Conservation (phyloP, 2,113 vertebrate species). For the Mandrillus leucophaeus region DNA sequence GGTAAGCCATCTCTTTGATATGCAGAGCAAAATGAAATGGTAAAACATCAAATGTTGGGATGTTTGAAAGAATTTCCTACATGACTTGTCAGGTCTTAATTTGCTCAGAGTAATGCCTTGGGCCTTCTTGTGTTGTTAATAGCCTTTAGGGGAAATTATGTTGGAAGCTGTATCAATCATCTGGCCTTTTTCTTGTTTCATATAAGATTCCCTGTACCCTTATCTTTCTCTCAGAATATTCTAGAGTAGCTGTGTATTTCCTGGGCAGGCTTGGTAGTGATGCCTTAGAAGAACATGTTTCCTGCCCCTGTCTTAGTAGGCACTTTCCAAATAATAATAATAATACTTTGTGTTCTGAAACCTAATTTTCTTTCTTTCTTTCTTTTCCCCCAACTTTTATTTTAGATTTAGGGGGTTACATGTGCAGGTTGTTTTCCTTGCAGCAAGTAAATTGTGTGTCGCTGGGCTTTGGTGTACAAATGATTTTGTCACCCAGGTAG, state of each 20-base stretch:
- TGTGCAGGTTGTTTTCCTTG: too few relatives aligned
- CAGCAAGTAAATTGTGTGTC: too few relatives aligned
- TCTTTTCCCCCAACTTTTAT: too few relatives aligned
- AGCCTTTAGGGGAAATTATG: neutral
- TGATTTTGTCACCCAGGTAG: too few relatives aligned
- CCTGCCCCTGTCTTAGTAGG: neutral
- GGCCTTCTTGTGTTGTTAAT: neutral
- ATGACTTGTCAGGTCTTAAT: constrained; percentile 45
- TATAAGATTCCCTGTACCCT: neutral
- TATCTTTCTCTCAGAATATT: neutral
- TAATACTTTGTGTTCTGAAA: neutral
- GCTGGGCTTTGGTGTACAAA: too few relatives aligned
- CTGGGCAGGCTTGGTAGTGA: neutral
- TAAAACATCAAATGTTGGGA: constrained; percentile 57
- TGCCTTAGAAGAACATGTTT: neutral
- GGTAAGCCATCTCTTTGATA: constrained; percentile 52
- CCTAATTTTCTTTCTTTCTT: constrained; percentile 8
- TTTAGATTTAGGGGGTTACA: too few relatives aligned
- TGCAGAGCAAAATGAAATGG: constrained; percentile 63
- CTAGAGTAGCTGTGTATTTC: neutral
- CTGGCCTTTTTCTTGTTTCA: neutral
- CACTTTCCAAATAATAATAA: neutral
- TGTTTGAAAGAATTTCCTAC: constrained; percentile 59
- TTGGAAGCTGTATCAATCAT: neutral
- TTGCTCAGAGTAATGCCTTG: neutral